A percentile compares a stretch with the other conserved stretches of the same genome.
Conservation (phyloP, 2,888 invertebrate genomes). For the Troides aeacus region DNA sequence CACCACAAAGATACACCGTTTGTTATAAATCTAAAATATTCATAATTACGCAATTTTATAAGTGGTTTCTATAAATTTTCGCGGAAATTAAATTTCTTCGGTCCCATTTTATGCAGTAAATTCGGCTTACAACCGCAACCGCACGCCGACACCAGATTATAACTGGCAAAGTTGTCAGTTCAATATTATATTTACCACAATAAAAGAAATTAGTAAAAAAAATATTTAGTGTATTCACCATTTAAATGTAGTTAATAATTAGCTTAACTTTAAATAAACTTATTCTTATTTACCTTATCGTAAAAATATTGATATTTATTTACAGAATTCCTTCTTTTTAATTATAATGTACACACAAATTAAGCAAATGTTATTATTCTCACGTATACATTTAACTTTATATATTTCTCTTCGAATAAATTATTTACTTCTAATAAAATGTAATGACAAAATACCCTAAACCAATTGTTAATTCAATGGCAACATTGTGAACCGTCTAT, state of each 20-base stretch:
- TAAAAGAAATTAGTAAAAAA: not conserved
- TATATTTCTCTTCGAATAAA: not conserved
- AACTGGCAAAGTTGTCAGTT: conserved; percentile 25
- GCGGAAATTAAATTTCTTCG: conserved; percentile 22
- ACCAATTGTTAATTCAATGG: not conserved
- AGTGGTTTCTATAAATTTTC: conserved; percentile 27
- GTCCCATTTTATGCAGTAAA: conserved; percentile 30
- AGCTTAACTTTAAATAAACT: not conserved
- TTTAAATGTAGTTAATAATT: not conserved
- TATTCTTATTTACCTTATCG: too few species aligned
- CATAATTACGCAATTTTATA: conserved; percentile 28
- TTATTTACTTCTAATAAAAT: not conserved
- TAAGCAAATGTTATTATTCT: not conserved
- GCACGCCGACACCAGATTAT: conserved; percentile 22
- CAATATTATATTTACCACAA: conserved; percentile 12
- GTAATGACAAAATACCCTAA: conserved; percentile 14
- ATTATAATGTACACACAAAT: not conserved
- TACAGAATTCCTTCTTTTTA: too few species aligned
- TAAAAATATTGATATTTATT: too few species aligned
- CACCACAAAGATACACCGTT: conserved; percentile 28
- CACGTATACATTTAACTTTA: not conserved
- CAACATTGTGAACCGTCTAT: conserved; percentile 23
- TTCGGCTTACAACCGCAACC: conserved; percentile 28
- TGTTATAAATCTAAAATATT: conserved; percentile 30
- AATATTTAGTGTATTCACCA: not conserved